Percentiles rank a stretch among this genome's conserved stretches.
phyloP scores from a whole-genome alignment of 2,113 vertebrate genomes.

The Suncus etruscus region DNA sequence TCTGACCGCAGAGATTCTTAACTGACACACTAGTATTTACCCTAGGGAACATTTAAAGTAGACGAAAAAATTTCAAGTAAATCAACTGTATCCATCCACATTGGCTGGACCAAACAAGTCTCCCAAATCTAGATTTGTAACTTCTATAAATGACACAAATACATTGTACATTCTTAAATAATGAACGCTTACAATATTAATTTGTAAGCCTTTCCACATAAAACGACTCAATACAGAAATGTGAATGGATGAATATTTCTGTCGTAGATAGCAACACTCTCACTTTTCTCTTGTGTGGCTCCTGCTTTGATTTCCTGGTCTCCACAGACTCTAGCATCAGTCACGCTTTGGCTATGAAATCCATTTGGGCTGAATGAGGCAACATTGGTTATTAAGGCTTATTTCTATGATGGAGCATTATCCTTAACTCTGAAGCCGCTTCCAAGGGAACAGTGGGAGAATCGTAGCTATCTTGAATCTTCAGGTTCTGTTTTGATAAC shows the following conservation, averaged over 20 bases:
- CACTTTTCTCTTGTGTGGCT: slow-evolving; percentile 75
- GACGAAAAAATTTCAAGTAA: slow-evolving; percentile 91
- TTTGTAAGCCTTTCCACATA: slow-evolving; percentile 86
- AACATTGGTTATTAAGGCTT: slow-evolving; percentile 99
- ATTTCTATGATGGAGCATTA: slow-evolving; percentile 91
- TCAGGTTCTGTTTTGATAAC: slow-evolving; percentile 97
- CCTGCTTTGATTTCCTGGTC: slow-evolving; percentile 78
- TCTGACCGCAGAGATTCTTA: slow-evolving; percentile 80
- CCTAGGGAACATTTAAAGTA: slow-evolving; percentile 86
- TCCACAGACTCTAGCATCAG: slow-evolving; percentile 84
- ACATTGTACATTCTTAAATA: slow-evolving; percentile 93
- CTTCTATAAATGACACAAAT: slow-evolving; percentile 89
- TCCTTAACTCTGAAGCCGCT: slow-evolving; percentile 88
- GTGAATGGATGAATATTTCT: slow-evolving; percentile 85
- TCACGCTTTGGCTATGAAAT: slow-evolving; percentile 94
- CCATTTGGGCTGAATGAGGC: slow-evolving; percentile 93
- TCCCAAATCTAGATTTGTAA: slow-evolving; percentile 86
- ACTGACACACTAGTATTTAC: slow-evolving; percentile 83
- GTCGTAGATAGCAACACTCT: slow-evolving; percentile 83
- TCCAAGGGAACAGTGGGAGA: slow-evolving; percentile 83
- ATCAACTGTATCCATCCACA: slow-evolving; percentile 88
- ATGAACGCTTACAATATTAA: slow-evolving; percentile 88
- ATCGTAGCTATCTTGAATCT: slow-evolving; percentile 95
- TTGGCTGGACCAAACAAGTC: slow-evolving; percentile 86
- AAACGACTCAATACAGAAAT: slow-evolving; percentile 85